A percentile compares a stretch with the other conserved stretches of the same genome.
phyloP scores from a whole-genome alignment of 2,797 vertebrate genomes.

The Zalophus californianus region DNA sequence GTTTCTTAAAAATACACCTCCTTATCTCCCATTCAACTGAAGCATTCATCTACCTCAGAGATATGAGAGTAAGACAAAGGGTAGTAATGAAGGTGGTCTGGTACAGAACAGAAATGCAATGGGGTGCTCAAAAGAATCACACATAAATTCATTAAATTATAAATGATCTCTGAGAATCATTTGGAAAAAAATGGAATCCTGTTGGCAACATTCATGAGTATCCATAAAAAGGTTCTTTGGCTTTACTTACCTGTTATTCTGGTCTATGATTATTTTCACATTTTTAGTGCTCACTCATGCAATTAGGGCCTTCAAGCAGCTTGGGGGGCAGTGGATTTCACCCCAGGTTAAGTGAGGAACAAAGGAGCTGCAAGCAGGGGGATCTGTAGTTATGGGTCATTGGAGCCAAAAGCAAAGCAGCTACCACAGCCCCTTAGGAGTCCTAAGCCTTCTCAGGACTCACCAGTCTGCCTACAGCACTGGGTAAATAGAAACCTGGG shows the following conservation, averaged over 20 bases:
- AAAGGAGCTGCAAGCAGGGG: not conserved
- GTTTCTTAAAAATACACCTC: conserved; percentile 35
- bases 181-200: conserved; percentile 36
- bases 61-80: conserved; percentile 5
- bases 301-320: conserved; percentile 42
- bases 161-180: conserved; percentile 49
- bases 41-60: conserved; percentile 33
- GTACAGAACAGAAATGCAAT: conserved; percentile 45
- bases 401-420: conserved; percentile 15
- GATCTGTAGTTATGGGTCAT: conserved; percentile 4
- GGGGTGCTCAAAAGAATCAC: conserved; percentile 42
- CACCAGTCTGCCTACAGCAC: not conserved
- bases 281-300: conserved; percentile 68
- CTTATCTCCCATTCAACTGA: conserved; percentile 41
- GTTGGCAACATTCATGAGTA: conserved; percentile 32
- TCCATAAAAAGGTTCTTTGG: conserved; percentile 66
- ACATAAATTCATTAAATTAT: conserved; percentile 51
- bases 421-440: not conserved
- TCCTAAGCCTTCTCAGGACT: not conserved
- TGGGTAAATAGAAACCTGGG: not conserved
- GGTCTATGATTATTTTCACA: conserved; percentile 65
- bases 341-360: not conserved
- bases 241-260: conserved; percentile 54
- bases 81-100: conserved; percentile 24
- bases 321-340: conserved; percentile 53